A percentile compares a stretch with the other conserved stretches of the same genome.
Evolutionary conservation across 2,888 invertebrate species (phyloP).

Genomic region (Carcina quercana): DNA sequence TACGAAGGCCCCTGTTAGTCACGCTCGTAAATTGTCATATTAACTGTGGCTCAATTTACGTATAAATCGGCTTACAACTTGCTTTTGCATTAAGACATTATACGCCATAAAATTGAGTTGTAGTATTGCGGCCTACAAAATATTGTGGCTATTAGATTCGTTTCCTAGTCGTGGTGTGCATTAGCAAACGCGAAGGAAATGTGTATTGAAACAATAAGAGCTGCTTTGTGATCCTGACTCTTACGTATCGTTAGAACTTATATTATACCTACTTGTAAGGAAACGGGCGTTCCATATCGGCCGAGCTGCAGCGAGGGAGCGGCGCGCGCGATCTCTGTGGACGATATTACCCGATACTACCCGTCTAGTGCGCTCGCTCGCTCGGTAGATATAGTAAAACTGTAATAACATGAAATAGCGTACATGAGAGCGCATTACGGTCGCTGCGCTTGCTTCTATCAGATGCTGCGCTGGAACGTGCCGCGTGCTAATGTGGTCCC

Average conservation of each 20-base stretch:
- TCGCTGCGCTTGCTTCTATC: slow-evolving; percentile 39
- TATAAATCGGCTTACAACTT: slow-evolving; percentile 44
- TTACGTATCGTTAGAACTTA: slow-evolving; percentile 39
- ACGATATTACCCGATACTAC: slow-evolving; percentile 47
- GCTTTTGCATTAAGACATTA: slow-evolving; percentile 40
- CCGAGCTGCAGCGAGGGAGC: slow-evolving; percentile 23
- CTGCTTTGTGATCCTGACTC: slow-evolving; percentile 11
- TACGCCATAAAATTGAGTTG: slow-evolving; percentile 34
- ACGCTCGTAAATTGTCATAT: slow-evolving; percentile 53
- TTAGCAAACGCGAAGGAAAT: too few relatives aligned
- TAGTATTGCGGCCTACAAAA: slow-evolving; percentile 18
- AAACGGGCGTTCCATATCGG: slow-evolving; percentile 20
- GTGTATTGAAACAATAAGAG: slow-evolving; percentile 8
- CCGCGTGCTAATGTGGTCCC: slow-evolving; percentile 57
- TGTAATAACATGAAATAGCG: slow-evolving; percentile 57
- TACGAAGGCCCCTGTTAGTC: slow-evolving; percentile 28
- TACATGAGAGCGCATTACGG: slow-evolving; percentile 38
- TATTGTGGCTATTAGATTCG: slow-evolving; percentile 22
- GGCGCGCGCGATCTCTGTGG: slow-evolving; percentile 35
- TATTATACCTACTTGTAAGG: slow-evolving; percentile 5
- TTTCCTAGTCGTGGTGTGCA: too few relatives aligned
- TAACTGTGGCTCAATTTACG: slow-evolving; percentile 46
- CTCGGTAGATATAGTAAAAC: slow-evolving; percentile 35
- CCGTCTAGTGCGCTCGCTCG: too few relatives aligned
- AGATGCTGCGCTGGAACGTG: slow-evolving; percentile 59